Evolutionary conservation across 1,140 invertebrate species (phyloP).

Genomic region (Papilio glaucus): DNA sequence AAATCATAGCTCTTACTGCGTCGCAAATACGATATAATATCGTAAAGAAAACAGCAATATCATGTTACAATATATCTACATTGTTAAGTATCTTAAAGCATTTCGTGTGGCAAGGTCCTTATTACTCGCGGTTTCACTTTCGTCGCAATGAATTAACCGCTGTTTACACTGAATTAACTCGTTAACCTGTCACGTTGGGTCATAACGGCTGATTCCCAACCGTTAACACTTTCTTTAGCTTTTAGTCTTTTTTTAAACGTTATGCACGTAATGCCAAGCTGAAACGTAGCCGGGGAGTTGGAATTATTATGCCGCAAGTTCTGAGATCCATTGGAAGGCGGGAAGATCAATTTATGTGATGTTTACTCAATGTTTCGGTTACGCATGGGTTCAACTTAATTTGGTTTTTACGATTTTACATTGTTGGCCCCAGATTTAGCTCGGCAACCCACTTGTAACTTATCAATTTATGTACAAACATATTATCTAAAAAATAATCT

Average conservation of each 20-base stretch:
- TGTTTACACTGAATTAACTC: constrained; percentile 29
- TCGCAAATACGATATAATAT: background rate
- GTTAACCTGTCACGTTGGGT: constrained; percentile 7
- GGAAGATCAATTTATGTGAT: too few species aligned
- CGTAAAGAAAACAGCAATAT: background rate
- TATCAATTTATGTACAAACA: too few species aligned
- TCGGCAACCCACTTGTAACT: too few species aligned
- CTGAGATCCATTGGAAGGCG: too few species aligned
- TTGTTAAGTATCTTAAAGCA: background rate
- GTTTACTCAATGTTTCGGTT: too few species aligned
- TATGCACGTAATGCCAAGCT: background rate
- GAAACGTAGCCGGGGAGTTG: too few species aligned
- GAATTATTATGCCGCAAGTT: too few species aligned
- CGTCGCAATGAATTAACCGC: constrained; percentile 8
- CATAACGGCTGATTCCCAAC: background rate
- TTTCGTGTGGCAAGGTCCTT: constrained; percentile 1
- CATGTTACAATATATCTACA: background rate
- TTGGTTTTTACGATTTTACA: too few species aligned
- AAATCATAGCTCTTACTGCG: too few species aligned
- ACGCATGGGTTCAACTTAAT: too few species aligned
- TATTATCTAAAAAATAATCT: too few species aligned
- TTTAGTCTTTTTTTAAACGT: background rate
- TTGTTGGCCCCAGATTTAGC: too few species aligned
- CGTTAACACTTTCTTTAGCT: constrained; percentile 17
- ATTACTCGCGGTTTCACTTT: constrained; percentile 24